A percentile compares a stretch with the other conserved stretches of the same genome.
phyloP scores from a whole-genome alignment of 2,113 vertebrate species.

The Chrysemys picta region DNA sequence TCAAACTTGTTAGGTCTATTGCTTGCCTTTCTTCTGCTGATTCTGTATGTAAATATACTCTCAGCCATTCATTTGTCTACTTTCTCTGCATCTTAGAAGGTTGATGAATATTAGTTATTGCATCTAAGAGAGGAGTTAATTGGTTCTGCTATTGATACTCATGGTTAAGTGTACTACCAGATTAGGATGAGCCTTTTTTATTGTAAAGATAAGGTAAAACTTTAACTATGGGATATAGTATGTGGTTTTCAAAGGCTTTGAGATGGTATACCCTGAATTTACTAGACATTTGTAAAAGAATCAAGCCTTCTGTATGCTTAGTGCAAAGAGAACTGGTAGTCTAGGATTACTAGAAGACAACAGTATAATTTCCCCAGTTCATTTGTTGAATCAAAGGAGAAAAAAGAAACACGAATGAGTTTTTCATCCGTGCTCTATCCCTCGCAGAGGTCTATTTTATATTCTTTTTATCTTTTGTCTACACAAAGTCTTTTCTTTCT shows the following conservation, averaged over 20 bases:
- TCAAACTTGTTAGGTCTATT: neutral
- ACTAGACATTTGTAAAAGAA: too few species aligned
- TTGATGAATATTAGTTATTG: neutral
- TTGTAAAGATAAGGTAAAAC: neutral
- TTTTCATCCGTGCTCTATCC: neutral
- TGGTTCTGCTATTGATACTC: neutral
- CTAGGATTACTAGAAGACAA: neutral
- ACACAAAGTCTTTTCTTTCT: neutral
- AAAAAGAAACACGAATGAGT: neutral
- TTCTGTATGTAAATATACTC: neutral
- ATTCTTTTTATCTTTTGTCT: neutral
- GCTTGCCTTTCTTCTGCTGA: neutral
- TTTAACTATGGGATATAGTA: neutral
- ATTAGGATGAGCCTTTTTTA: neutral
- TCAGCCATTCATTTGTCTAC: neutral
- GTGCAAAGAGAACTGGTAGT: neutral
- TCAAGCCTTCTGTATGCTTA: neutral
- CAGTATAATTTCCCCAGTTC: neutral
- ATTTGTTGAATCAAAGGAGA: neutral
- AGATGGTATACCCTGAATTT: neutral
- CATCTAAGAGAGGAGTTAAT: fast-evolving
- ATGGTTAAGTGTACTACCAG: neutral
- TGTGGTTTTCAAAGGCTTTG: neutral
- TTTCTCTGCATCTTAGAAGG: fast-evolving
- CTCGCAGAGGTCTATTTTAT: neutral